Conservation (phyloP, 2,113 vertebrate genomes). For the Sisor rabdophorus region DNA sequence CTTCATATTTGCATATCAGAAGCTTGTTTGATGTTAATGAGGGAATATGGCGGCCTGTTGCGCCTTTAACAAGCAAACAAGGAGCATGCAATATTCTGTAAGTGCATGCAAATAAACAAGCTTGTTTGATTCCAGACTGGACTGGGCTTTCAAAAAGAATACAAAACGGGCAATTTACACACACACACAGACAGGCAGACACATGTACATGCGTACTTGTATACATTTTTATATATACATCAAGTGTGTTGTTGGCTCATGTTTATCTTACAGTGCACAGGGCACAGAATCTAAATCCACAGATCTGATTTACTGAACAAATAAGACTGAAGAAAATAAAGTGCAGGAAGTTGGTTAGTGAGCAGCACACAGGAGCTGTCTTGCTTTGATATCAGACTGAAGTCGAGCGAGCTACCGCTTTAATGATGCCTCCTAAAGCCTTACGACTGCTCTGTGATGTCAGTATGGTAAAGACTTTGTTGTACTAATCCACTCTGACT, state of each 20-base stretch:
- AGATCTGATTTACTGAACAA: slow-evolving; percentile 54
- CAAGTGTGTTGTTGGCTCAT: slow-evolving; percentile 56
- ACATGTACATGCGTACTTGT: not conserved
- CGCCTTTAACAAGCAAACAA: slow-evolving; percentile 70
- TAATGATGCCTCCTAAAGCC: slow-evolving; percentile 54
- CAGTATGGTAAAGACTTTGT: slow-evolving; percentile 60
- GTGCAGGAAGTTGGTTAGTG: slow-evolving; percentile 12
- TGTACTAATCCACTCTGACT: slow-evolving; percentile 63
- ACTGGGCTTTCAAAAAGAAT: slow-evolving; percentile 66
- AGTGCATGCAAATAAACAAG: slow-evolving; percentile 76
- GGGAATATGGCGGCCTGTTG: slow-evolving; percentile 55
- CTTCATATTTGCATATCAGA: slow-evolving; percentile 79
- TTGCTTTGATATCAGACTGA: slow-evolving; percentile 43
- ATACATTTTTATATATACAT: slow-evolving; percentile 68
- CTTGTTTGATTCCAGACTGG: slow-evolving; percentile 71
- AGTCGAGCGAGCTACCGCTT: slow-evolving; percentile 33
- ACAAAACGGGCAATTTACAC: slow-evolving; percentile 61
- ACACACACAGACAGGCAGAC: not conserved
- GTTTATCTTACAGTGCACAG: slow-evolving; percentile 55
- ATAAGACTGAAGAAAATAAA: slow-evolving; percentile 49
- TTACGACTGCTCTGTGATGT: not conserved
- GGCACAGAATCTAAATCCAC: slow-evolving; percentile 25
- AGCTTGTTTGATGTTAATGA: slow-evolving; percentile 78
- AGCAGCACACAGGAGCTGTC: slow-evolving; percentile 49
- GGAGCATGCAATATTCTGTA: slow-evolving; percentile 79